phyloP scores from a whole-genome alignment of 1,140 invertebrate genomes.

The Stratiolaelaps scimitus region DNA sequence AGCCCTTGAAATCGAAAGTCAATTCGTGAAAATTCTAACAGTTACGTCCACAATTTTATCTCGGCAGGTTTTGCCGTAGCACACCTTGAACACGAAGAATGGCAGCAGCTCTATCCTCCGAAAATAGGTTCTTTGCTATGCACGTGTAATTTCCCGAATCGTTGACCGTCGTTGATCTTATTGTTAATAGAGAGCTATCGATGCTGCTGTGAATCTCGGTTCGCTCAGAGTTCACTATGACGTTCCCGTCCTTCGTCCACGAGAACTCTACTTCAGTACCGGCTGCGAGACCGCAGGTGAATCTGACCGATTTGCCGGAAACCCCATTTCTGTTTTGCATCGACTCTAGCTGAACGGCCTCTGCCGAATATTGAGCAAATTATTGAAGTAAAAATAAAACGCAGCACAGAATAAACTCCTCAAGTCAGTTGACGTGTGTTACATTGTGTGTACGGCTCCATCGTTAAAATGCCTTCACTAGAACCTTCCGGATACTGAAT shows the following conservation, averaged over 20 bases:
- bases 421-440: too few relatives aligned
- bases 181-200: background rate
- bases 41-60: too few relatives aligned
- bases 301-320: background rate
- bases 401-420: too few relatives aligned
- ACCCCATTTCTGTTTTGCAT: background rate
- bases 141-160: slow-evolving; percentile 38
- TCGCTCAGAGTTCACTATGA: slow-evolving; percentile 1
- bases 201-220: background rate
- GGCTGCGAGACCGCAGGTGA: slow-evolving; percentile 2
- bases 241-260: slow-evolving; percentile 9
- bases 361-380: background rate
- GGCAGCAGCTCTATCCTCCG: slow-evolving; percentile 6
- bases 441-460: too few relatives aligned
- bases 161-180: slow-evolving; percentile 28
- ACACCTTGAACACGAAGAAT: slow-evolving; percentile 1
- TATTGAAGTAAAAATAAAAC: too few relatives aligned
- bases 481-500: too few relatives aligned
- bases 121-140: slow-evolving; percentile 35
- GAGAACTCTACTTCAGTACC: background rate
- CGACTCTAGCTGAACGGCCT: slow-evolving; percentile 1
- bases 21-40: too few relatives aligned
- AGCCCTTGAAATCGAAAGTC: too few relatives aligned
- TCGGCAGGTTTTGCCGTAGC: background rate
- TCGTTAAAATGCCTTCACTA: too few relatives aligned